Evolutionary conservation across 1,140 invertebrate species (phyloP).

Genomic region (Drosophila serrata): DNA sequence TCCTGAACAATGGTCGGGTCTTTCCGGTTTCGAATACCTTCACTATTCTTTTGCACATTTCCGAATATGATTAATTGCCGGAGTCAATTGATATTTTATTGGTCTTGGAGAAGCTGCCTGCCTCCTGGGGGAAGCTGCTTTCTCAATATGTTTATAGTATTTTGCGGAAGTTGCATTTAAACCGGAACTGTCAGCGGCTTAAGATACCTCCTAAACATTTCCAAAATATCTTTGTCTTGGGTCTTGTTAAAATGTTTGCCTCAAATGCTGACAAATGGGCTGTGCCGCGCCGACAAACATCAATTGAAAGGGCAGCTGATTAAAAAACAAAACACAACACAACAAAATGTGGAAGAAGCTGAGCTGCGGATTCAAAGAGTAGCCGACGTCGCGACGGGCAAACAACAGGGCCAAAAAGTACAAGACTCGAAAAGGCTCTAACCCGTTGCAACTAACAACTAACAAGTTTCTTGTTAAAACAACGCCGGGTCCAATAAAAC

Average conservation of each 20-base stretch:
- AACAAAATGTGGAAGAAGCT: slow-evolving; percentile 19
- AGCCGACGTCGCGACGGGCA: slow-evolving; percentile 68
- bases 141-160: slow-evolving; percentile 1
- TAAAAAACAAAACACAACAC: slow-evolving; percentile 43
- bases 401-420: slow-evolving; percentile 49
- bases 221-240: slow-evolving; percentile 21
- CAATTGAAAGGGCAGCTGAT: slow-evolving; percentile 70
- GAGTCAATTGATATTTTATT: slow-evolving; percentile 85
- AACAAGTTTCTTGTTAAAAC: slow-evolving; percentile 83
- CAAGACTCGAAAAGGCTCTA: slow-evolving; percentile 46
- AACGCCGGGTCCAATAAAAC: slow-evolving; percentile 73
- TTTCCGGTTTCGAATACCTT: slow-evolving; percentile 64
- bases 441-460: slow-evolving; percentile 83
- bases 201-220: slow-evolving; percentile 11
- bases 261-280: slow-evolving; percentile 76
- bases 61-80: slow-evolving; percentile 83
- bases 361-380: slow-evolving; percentile 52
- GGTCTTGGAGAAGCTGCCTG: slow-evolving; percentile 44
- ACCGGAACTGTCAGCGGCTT: slow-evolving; percentile 63
- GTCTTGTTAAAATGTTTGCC: slow-evolving; percentile 70
- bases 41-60: slow-evolving; percentile 65
- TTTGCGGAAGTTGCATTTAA: slow-evolving; percentile 72
- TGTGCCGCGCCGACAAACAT: slow-evolving; percentile 53
- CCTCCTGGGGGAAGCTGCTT: slow-evolving; percentile 30
- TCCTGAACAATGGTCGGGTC: slow-evolving; percentile 60